A percentile compares a stretch with the other conserved stretches of the same genome.
These are phyloP conservation scores for Ichneumoninae sp. DNA, from an alignment of 2,888 invertebrate genomes.

Conservation along the genomic window DNA sequence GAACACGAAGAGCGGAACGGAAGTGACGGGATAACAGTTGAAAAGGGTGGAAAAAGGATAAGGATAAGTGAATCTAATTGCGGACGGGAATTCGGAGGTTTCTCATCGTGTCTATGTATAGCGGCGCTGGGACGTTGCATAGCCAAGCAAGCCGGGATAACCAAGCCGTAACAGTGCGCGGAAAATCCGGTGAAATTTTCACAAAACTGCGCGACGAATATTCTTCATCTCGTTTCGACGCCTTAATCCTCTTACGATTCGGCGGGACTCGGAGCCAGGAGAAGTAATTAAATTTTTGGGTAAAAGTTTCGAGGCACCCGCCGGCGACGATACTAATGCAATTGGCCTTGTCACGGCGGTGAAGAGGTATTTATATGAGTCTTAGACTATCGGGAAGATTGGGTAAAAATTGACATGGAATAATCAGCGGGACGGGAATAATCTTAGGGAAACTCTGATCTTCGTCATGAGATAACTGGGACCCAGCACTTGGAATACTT, in stretches of 20 bases:
- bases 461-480: background rate
- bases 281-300: background rate
- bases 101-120: constrained; percentile 17
- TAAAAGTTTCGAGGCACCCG: background rate
- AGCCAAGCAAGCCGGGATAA: constrained; percentile 3
- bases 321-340: background rate
- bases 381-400: background rate
- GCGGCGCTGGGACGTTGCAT: background rate
- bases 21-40: constrained; percentile 20
- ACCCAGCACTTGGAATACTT: background rate
- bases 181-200: background rate
- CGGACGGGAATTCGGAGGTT: constrained; percentile 49
- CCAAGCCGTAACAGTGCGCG: background rate
- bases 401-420: background rate
- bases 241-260: constrained; percentile 24
- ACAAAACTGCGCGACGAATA: constrained; percentile 16
- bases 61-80: constrained; percentile 62
- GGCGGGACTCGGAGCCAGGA: background rate
- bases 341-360: background rate
- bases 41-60: constrained; percentile 46
- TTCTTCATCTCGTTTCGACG: constrained; percentile 47
- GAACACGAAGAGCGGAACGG: constrained; percentile 15
- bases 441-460: background rate
- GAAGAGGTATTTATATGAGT: background rate
- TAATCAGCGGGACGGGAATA: background rate